Evolutionary conservation across 1,140 invertebrate genomes (phyloP).

Genomic region (Pemphigus obesinymphae): DNA sequence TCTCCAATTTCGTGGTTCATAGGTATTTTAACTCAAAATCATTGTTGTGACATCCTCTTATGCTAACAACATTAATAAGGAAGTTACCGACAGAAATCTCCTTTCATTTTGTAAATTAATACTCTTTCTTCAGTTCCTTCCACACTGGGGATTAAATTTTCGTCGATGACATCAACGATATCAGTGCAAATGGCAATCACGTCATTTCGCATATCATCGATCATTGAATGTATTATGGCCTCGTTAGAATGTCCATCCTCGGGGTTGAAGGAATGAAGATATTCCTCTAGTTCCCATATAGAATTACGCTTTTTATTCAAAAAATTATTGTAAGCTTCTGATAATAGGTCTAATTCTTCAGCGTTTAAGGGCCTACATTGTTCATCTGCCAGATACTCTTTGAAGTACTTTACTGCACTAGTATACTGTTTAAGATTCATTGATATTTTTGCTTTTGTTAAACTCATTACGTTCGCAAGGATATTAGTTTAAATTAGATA

Average conservation of each 20-base stretch:
- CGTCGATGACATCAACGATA: background rate
- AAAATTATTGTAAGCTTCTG: background rate
- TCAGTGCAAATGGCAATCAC: background rate
- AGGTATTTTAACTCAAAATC: background rate
- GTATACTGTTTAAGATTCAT: background rate
- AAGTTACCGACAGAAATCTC: background rate
- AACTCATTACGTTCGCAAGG: too few species aligned
- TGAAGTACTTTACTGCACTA: background rate
- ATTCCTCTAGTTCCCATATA: background rate
- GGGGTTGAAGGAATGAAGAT: background rate
- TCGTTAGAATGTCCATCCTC: background rate
- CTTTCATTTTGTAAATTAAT: background rate
- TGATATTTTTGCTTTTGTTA: background rate
- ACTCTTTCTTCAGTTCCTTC: background rate
- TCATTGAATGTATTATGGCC: background rate
- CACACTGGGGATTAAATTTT: background rate
- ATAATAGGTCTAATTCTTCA: background rate
- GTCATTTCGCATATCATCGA: background rate
- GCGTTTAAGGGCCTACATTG: background rate
- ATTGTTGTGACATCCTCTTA: too few species aligned
- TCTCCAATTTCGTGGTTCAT: too few species aligned
- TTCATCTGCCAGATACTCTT: background rate
- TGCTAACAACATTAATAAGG: too few species aligned
- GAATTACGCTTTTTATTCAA: background rate
- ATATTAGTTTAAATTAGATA: too few species aligned